phyloP scores from a whole-genome alignment of 2,797 vertebrate species.

The Podargus strigoides region DNA sequence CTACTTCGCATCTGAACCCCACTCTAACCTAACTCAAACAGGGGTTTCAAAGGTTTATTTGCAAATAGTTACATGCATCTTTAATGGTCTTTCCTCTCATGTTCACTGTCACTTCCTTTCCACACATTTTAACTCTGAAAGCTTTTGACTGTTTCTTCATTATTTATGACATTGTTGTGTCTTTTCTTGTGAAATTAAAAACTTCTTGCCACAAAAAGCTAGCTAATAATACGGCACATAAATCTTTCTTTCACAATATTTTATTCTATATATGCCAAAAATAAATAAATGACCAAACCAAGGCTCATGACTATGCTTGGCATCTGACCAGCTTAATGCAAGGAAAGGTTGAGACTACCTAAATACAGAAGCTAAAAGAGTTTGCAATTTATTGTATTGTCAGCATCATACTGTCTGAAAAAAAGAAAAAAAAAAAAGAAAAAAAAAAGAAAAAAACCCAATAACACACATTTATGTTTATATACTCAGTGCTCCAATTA shows the following conservation, averaged over 20 bases:
- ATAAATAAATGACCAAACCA: conserved; percentile 32
- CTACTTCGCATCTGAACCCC: background rate
- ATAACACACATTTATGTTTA: background rate
- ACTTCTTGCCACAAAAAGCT: conserved; percentile 54
- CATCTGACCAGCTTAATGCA: conserved; percentile 59
- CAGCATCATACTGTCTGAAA: background rate
- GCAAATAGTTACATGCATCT: conserved; percentile 60
- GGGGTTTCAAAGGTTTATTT: conserved; percentile 55
- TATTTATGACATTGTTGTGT: conserved; percentile 69
- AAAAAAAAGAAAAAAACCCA: background rate
- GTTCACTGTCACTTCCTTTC: conserved; percentile 58
- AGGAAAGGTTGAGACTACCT: conserved; percentile 28
- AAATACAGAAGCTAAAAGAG: conserved; percentile 35
- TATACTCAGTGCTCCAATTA: background rate
- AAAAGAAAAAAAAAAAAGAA: background rate
- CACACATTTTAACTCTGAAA: conserved; percentile 63
- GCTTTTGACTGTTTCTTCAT: conserved; percentile 66
- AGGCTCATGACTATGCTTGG: conserved; percentile 22
- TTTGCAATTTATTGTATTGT: conserved; percentile 48
- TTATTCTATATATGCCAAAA: conserved; percentile 37
- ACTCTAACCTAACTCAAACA: background rate
- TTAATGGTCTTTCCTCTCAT: conserved; percentile 50
- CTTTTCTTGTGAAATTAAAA: conserved; percentile 69
- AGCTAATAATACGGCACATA: conserved; percentile 54
- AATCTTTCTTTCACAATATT: conserved; percentile 48